A percentile compares a stretch with the other conserved stretches of the same genome.
Evolutionary conservation across 35 echinoderm and acorn worm genomes (phyloP).

Genomic region (Stichopus chloronotus): DNA sequence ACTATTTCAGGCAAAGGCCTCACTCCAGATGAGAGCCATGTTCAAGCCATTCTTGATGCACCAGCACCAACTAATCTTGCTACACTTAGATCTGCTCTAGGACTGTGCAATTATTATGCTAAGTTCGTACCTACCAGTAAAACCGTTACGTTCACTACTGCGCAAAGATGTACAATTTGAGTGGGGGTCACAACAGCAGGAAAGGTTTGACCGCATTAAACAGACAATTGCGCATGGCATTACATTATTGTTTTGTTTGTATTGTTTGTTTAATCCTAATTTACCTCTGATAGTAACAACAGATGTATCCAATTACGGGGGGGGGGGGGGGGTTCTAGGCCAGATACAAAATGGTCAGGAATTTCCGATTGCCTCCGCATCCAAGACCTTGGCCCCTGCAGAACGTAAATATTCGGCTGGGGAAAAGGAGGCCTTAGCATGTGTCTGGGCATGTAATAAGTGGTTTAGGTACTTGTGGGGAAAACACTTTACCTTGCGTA

Average conservation of each 20-base stretch:
- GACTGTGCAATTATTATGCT: slow-evolving; percentile 61
- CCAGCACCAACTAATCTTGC: slow-evolving; percentile 31
- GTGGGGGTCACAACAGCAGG: slow-evolving; percentile 44
- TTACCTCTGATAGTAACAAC: slow-evolving; percentile 51
- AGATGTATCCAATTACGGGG: slow-evolving; percentile 57
- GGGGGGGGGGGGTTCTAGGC: slow-evolving; percentile 65
- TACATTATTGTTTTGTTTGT: too few relatives aligned
- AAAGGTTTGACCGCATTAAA: slow-evolving; percentile 47
- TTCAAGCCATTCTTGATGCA: slow-evolving; percentile 54
- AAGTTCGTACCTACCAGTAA: slow-evolving; percentile 64
- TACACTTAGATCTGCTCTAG: slow-evolving; percentile 30
- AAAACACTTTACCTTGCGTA: slow-evolving; percentile 40
- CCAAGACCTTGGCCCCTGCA: slow-evolving; percentile 57
- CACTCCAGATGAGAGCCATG: slow-evolving; percentile 58
- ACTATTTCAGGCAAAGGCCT: slow-evolving; percentile 63
- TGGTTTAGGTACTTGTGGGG: slow-evolving; percentile 65
- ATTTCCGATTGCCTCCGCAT: slow-evolving; percentile 70
- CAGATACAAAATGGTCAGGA: slow-evolving; percentile 65
- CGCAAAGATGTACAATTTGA: slow-evolving; percentile 52
- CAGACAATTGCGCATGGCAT: slow-evolving; percentile 41
- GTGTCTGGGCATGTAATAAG: slow-evolving; percentile 76
- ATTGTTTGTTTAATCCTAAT: slow-evolving; percentile 53
- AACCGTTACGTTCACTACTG: slow-evolving; percentile 54
- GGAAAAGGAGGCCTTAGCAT: slow-evolving; percentile 65
- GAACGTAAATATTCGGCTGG: slow-evolving; percentile 59